Conservation (phyloP, 2,797 vertebrate genomes). For the Hephaestus fuliginosus region DNA sequence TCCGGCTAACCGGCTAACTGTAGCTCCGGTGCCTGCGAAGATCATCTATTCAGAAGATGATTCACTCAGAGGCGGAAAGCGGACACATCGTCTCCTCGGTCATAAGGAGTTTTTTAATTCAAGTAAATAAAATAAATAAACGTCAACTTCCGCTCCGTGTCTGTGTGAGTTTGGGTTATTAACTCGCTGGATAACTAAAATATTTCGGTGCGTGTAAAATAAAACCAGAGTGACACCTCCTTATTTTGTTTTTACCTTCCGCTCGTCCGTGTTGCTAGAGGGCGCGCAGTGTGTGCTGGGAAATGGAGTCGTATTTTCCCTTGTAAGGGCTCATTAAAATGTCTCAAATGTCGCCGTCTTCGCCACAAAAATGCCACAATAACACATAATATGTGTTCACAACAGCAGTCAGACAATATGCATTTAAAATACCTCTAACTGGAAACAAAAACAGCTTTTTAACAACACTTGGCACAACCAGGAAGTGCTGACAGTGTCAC, state of each 20-base stretch:
- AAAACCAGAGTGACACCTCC: slow-evolving; percentile 33
- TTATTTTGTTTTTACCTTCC: too few species aligned
- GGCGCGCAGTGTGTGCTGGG: slow-evolving; percentile 54
- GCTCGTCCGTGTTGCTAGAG: not conserved
- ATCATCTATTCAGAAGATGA: slow-evolving; percentile 11
- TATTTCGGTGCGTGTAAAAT: not conserved
- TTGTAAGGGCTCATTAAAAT: not conserved
- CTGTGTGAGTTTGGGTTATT: accelerated
- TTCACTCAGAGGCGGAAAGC: not conserved
- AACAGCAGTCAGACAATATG: not conserved
- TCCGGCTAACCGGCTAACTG: not conserved
- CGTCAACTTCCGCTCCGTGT: accelerated
- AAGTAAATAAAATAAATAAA: too few species aligned
- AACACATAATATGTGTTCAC: not conserved
- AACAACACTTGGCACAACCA: slow-evolving; percentile 20
- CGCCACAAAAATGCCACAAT: too few species aligned
- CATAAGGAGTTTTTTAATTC: too few species aligned
- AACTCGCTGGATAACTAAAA: not conserved
- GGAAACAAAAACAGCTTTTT: slow-evolving; percentile 33
- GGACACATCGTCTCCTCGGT: not conserved
- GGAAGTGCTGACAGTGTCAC: slow-evolving; percentile 78
- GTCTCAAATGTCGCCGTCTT: not conserved
- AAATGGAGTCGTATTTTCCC: slow-evolving; percentile 48
- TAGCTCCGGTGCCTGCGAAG: slow-evolving; percentile 12
- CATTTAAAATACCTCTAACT: accelerated